A percentile compares a stretch with the other conserved stretches of the same genome.
These are phyloP conservation scores for Chrysomallon squamiferum DNA, from an alignment of 1,140 invertebrate species.

Conservation along the genomic window DNA sequence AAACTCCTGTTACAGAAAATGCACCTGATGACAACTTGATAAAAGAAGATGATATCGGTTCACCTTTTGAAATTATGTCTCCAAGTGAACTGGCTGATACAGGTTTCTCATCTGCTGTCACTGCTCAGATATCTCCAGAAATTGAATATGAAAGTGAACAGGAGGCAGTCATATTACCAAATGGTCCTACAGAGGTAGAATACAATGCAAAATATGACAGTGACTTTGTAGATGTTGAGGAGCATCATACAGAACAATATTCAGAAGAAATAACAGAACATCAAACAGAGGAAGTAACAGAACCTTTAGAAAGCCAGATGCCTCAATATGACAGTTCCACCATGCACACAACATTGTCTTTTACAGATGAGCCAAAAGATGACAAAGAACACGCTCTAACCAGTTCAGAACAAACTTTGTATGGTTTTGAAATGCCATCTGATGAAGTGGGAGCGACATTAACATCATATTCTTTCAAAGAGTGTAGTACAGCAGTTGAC, in stretches of 20 bases:
- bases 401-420: constrained; percentile 53
- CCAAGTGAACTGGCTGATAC: constrained; percentile 56
- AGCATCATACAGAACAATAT: too few species aligned
- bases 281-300: not conserved
- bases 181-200: constrained; percentile 70
- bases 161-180: constrained; percentile 44
- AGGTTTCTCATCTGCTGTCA: constrained; percentile 26
- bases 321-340: too few species aligned
- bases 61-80: constrained; percentile 63
- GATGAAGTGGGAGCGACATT: constrained; percentile 46
- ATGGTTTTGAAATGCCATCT: constrained; percentile 58
- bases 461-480: constrained; percentile 25
- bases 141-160: constrained; percentile 3
- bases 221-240: constrained; percentile 5
- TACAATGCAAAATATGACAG: constrained; percentile 61
- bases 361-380: constrained; percentile 18
- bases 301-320: too few species aligned
- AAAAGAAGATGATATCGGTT: constrained; percentile 45
- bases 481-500: constrained; percentile 5
- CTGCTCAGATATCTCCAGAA: constrained; percentile 18
- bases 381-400: constrained; percentile 35
- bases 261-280: constrained; percentile 8
- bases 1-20: constrained; percentile 17
- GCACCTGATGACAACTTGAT: too few species aligned
- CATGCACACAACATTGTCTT: too few species aligned